phyloP scores from a whole-genome alignment of 2,113 vertebrate genomes.

The Cheilinus undulatus region DNA sequence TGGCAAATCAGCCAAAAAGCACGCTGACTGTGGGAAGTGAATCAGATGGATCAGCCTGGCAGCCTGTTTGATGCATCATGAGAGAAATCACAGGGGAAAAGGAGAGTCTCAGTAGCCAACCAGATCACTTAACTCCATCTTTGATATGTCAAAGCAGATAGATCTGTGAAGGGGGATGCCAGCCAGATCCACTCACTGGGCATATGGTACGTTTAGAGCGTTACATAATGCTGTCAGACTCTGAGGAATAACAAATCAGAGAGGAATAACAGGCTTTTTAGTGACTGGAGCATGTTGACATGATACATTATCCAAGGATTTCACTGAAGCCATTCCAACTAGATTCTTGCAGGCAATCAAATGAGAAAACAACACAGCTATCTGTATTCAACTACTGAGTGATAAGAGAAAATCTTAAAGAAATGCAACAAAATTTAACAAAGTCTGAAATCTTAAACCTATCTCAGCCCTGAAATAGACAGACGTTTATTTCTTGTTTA shows the following conservation, averaged over 20 bases:
- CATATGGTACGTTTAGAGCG: not conserved
- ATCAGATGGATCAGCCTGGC: slow-evolving; percentile 5
- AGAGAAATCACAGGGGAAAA: slow-evolving; percentile 5
- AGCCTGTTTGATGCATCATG: slow-evolving; percentile 20
- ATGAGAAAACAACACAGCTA: no score
- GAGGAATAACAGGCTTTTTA: not conserved
- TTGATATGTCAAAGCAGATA: slow-evolving; percentile 28
- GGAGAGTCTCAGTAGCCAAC: slow-evolving; percentile 27
- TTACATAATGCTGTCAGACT: not conserved
- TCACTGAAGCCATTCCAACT: no score
- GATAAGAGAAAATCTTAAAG: no score
- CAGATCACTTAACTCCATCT: slow-evolving; percentile 23
- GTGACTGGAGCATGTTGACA: no score
- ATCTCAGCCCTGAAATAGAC: no score
- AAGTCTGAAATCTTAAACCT: no score
- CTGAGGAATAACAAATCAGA: not conserved
- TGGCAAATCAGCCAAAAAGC: not conserved
- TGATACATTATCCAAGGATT: no score
- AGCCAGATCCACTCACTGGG: not conserved
- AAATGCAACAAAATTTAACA: no score
- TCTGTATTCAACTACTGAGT: no score
- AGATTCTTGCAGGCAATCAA: no score
- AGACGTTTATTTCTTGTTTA: no score
- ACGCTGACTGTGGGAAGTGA: not conserved
- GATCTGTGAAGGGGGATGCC: slow-evolving; percentile 1